A percentile compares a stretch with the other conserved stretches of the same genome.
These are phyloP conservation scores for Dasypolia templi DNA, from an alignment of 2,888 invertebrate species.

Conservation along the genomic window DNA sequence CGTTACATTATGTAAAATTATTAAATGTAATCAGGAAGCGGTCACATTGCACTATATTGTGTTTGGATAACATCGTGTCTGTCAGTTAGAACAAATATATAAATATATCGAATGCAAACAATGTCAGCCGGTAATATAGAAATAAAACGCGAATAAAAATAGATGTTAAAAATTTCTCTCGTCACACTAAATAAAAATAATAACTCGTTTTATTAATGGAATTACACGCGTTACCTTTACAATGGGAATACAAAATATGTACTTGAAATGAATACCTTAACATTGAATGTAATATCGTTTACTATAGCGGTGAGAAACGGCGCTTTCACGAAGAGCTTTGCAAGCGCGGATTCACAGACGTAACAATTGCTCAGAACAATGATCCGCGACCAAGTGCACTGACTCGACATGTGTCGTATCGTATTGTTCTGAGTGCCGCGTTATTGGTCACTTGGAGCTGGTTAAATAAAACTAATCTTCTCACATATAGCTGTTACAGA, in stretches of 20 bases:
- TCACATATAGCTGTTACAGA: constrained; percentile 4
- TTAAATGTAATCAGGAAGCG: constrained; percentile 63
- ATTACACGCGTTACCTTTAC: constrained; percentile 66
- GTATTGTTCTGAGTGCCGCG: constrained; percentile 39
- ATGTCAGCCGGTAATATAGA: too few relatives aligned
- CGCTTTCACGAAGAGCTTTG: constrained; percentile 84
- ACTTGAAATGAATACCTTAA: constrained; percentile 72
- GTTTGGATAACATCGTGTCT: constrained; percentile 43
- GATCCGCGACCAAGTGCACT: constrained; percentile 78
- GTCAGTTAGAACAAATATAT: too few relatives aligned
- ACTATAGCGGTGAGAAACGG: constrained; percentile 79
- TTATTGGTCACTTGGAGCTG: constrained; percentile 52
- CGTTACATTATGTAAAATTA: constrained; percentile 65
- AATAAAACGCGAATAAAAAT: background rate
- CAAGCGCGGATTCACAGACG: constrained; percentile 78
- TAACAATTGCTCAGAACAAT: constrained; percentile 82
- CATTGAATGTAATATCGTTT: constrained; percentile 74
- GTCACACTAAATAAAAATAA: constrained; percentile 34
- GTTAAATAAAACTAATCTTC: constrained; percentile 41
- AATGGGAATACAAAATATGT: constrained; percentile 58
- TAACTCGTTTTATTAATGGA: constrained; percentile 50
- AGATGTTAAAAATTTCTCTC: constrained; percentile 30
- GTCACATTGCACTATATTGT: constrained; percentile 53
- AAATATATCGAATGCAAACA: too few relatives aligned
- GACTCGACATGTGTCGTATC: constrained; percentile 59